Percentiles rank a stretch among this genome's conserved stretches.
These are phyloP conservation scores for Lepus americanus DNA, from an alignment of 2,113 vertebrate genomes.

Conservation along the genomic window DNA sequence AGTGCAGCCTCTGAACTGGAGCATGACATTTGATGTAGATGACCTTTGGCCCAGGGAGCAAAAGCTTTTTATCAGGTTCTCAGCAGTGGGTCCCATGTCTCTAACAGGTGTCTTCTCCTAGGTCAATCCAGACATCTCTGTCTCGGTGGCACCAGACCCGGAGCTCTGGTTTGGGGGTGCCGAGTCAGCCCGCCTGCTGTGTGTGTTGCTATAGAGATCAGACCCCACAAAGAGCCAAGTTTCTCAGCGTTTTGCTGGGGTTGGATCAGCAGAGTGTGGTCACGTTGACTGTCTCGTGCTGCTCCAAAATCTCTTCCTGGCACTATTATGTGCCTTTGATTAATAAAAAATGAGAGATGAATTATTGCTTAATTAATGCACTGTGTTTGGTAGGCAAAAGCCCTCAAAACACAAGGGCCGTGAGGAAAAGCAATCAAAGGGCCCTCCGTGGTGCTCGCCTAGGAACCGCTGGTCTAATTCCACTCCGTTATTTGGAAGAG, in stretches of 20 bases:
- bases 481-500: background rate
- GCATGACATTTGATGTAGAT: background rate
- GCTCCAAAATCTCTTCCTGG: background rate
- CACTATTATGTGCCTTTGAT: background rate
- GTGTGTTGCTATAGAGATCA: background rate
- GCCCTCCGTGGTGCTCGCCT: background rate
- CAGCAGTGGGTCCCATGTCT: background rate
- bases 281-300: background rate
- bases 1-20: background rate
- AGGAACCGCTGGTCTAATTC: background rate
- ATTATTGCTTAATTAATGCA: conserved; percentile 17
- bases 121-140: too few species aligned
- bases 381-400: background rate
- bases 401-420: background rate
- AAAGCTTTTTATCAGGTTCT: background rate
- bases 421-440: background rate
- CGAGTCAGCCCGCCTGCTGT: background rate
- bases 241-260: background rate
- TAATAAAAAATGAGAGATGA: conserved; percentile 46
- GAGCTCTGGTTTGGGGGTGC: background rate
- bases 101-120: background rate
- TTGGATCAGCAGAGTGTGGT: background rate
- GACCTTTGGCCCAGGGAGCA: background rate
- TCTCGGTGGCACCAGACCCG: background rate
- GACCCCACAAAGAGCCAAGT: background rate